Evolutionary conservation across 1,140 invertebrate species (phyloP).

Genomic region (Drosophila watanabei): DNA sequence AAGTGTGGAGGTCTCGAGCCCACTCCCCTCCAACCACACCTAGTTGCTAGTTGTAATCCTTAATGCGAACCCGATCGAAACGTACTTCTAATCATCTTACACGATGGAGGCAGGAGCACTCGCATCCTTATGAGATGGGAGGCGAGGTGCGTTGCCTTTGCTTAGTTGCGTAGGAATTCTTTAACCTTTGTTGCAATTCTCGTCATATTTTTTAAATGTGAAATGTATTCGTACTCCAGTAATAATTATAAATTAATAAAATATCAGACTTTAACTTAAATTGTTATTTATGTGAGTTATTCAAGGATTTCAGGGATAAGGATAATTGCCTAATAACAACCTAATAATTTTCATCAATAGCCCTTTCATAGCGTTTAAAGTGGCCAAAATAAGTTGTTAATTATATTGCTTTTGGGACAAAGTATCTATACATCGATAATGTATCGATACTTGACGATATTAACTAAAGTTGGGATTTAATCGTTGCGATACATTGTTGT

Average conservation of each 20-base stretch:
- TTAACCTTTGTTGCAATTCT: constrained; percentile 81
- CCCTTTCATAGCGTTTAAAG: not conserved
- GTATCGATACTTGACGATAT: not conserved
- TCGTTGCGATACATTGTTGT: not conserved
- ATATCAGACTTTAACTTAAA: constrained; percentile 68
- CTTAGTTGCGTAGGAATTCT: constrained; percentile 57
- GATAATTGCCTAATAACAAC: not conserved
- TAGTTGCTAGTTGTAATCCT: constrained; percentile 69
- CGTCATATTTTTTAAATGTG: constrained; percentile 83
- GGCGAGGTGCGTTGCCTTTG: constrained; percentile 22
- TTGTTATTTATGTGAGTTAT: not conserved
- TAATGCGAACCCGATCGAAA: constrained; percentile 62
- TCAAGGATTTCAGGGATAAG: too few relatives aligned
- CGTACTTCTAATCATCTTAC: constrained; percentile 69
- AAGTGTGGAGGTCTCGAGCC: constrained; percentile 31
- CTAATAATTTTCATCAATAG: not conserved
- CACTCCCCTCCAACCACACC: constrained; percentile 38
- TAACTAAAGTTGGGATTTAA: not conserved
- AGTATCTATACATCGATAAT: not conserved
- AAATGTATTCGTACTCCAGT: constrained; percentile 69
- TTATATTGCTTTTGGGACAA: not conserved
- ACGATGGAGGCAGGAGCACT: constrained; percentile 10
- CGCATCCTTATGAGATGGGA: constrained; percentile 14
- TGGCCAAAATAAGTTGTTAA: not conserved
- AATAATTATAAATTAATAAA: constrained; percentile 78